These are phyloP conservation scores for Bos indicus DNA, from an alignment of 2,113 vertebrate species.

Conservation along the genomic window DNA sequence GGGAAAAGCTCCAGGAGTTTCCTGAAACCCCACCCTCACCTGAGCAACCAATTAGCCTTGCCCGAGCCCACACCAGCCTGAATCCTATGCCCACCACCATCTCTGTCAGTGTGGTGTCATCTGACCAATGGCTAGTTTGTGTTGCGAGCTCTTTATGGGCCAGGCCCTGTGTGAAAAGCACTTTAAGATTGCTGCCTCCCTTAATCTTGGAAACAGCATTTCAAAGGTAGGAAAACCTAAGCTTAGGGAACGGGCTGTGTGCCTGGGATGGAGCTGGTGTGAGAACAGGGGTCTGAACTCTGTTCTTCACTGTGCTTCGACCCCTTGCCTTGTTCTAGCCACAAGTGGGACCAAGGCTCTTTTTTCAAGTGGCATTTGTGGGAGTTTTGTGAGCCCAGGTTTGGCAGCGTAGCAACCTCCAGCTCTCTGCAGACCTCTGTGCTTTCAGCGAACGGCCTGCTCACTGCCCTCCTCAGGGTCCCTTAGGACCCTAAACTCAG, in stretches of 20 bases:
- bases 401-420: not conserved
- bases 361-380: not conserved
- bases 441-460: no score
- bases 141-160: no score
- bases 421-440: not conserved
- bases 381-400: not conserved
- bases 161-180: not conserved
- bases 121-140: not conserved
- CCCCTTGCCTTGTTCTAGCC: not conserved
- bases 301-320: not conserved
- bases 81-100: not conserved
- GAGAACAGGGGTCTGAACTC: not conserved
- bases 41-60: not conserved
- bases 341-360: not conserved
- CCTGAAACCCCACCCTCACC: not conserved
- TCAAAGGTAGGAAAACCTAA: not conserved
- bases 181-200: not conserved
- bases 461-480: not conserved
- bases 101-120: not conserved
- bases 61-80: not conserved
- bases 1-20: not conserved
- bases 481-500: not conserved
- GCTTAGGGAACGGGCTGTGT: not conserved
- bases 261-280: not conserved
- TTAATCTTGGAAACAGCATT: not conserved